Conservation (phyloP, 2,797 vertebrate species). For the Erithacus rubecula region DNA sequence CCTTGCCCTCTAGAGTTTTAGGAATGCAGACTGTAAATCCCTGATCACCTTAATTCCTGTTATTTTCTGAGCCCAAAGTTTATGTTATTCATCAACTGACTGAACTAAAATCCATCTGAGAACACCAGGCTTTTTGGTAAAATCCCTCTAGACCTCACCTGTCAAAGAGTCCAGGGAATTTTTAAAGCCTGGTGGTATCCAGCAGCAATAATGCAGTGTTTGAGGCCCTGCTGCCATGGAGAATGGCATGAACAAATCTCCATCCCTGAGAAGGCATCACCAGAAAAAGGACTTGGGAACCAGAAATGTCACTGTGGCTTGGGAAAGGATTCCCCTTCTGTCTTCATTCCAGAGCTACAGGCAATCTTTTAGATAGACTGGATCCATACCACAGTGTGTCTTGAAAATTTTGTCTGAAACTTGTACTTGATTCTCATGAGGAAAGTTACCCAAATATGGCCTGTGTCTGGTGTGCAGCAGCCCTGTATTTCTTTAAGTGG, state of each 20-base stretch:
- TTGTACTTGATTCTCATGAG: background rate
- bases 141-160: background rate
- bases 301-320: background rate
- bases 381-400: background rate
- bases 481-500: background rate
- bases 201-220: background rate
- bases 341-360: background rate
- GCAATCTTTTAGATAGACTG: background rate
- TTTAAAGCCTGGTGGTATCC: background rate
- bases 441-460: slow-evolving; percentile 50
- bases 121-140: background rate
- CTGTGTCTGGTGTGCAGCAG: background rate
- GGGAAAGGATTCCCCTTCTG: background rate
- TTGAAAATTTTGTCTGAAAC: background rate
- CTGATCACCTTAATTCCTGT: background rate
- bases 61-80: slow-evolving; percentile 15
- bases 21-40: slow-evolving; percentile 48
- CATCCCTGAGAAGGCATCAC: background rate
- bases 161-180: background rate
- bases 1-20: slow-evolving; percentile 28
- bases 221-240: background rate
- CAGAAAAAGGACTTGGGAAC: background rate
- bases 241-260: background rate
- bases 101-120: background rate
- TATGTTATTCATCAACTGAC: background rate